phyloP scores from a whole-genome alignment of 2,797 vertebrate species.

The Propithecus deckenii region DNA sequence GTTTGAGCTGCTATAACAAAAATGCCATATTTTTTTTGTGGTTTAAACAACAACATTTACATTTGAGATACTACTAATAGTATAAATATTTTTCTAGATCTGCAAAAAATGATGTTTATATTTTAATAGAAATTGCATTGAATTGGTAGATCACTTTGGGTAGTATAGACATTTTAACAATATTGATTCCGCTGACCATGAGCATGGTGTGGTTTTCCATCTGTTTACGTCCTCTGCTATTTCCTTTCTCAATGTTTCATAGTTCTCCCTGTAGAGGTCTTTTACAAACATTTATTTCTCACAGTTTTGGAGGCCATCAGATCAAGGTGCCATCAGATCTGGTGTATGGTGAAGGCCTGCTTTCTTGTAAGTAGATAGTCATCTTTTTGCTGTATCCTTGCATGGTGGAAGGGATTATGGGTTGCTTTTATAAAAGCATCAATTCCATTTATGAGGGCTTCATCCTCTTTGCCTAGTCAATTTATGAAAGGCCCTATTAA shows the following conservation, averaged over 20 bases:
- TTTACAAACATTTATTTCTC: not conserved
- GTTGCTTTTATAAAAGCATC: not conserved
- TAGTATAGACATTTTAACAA: too few species aligned
- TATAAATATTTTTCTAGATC: not conserved
- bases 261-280: too few species aligned
- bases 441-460: not conserved
- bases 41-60: not conserved
- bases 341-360: not conserved
- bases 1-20: not conserved
- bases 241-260: too few species aligned
- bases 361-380: not conserved
- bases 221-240: too few species aligned
- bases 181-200: too few species aligned
- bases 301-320: not conserved
- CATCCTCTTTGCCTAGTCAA: not conserved
- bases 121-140: too few species aligned
- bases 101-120: too few species aligned
- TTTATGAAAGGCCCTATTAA: not conserved
- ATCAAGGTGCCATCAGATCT: not conserved
- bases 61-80: not conserved
- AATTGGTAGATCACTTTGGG: too few species aligned
- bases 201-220: too few species aligned
- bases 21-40: not conserved
- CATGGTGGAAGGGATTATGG: not conserved
- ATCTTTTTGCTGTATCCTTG: not conserved